phyloP scores from a whole-genome alignment of 2,113 vertebrate species.

The Vulpes ferrilata region DNA sequence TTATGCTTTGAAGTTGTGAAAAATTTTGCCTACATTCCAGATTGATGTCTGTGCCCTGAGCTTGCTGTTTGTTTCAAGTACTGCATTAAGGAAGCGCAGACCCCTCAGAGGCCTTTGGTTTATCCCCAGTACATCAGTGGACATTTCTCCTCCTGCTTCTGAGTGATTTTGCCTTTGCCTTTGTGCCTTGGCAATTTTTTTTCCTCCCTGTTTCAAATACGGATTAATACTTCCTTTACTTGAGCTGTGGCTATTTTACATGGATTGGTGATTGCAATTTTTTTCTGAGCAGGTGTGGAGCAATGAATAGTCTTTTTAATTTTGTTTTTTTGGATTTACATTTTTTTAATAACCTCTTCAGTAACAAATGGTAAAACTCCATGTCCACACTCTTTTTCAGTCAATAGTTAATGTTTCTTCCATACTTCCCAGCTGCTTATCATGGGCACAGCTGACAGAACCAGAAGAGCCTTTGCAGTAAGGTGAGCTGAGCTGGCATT shows the following conservation, averaged over 20 bases:
- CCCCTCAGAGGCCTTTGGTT: slow-evolving; percentile 52
- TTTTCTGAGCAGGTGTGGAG: slow-evolving; percentile 44
- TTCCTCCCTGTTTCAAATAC: slow-evolving; percentile 44
- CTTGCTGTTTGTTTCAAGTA: slow-evolving; percentile 44
- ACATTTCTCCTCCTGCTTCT: slow-evolving; percentile 25
- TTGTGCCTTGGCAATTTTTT: slow-evolving; percentile 17
- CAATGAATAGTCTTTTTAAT: slow-evolving; percentile 48
- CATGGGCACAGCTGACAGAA: slow-evolving; percentile 90
- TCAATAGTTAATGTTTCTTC: slow-evolving; percentile 81
- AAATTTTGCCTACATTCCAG: slow-evolving; percentile 48
- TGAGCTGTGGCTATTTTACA: slow-evolving; percentile 41
- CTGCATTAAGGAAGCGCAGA: neutral
- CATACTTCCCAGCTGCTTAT: slow-evolving; percentile 86
- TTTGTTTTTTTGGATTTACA: slow-evolving; percentile 49
- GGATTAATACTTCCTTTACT: slow-evolving; percentile 65
- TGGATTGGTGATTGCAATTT: slow-evolving; percentile 65
- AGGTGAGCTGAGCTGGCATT: slow-evolving; percentile 86
- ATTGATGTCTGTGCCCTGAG: slow-evolving; percentile 4
- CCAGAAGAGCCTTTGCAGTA: slow-evolving; percentile 84
- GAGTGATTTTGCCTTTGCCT: slow-evolving; percentile 56
- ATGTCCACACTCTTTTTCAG: slow-evolving; percentile 73
- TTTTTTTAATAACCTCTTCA: slow-evolving; percentile 73
- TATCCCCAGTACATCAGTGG: neutral
- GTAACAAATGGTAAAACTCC: slow-evolving; percentile 71
- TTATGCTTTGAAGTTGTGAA: slow-evolving; percentile 61